Evolutionary conservation across 2,888 invertebrate species (phyloP).

Genomic region (Lasioglossum zephyrum): DNA sequence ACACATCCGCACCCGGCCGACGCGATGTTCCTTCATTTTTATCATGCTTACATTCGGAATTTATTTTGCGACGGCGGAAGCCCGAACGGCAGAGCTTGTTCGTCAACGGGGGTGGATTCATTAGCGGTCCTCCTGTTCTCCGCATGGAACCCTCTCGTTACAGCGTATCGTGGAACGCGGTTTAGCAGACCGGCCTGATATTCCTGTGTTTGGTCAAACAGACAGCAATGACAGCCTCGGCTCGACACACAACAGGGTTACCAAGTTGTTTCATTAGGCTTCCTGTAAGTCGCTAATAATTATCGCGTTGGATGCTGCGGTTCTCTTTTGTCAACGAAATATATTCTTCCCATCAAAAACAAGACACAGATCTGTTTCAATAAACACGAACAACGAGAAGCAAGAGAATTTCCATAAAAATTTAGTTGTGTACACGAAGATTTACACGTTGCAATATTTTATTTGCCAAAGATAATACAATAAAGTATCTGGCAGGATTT

Average conservation of each 20-base stretch:
- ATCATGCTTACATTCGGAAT: constrained; percentile 40
- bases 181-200: constrained; percentile 70
- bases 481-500: too few species aligned
- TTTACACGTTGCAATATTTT: neutral
- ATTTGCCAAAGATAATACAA: too few species aligned
- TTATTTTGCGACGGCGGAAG: constrained; percentile 32
- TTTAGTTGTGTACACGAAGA: too few species aligned
- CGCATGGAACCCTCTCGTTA: constrained; percentile 54
- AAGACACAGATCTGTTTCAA: neutral
- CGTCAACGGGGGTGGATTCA: constrained; percentile 67
- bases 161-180: constrained; percentile 65
- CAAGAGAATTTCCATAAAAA: neutral
- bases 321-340: neutral
- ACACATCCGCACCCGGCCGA: neutral
- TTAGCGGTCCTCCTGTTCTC: constrained; percentile 73
- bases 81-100: constrained; percentile 22
- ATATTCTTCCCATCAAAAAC: neutral
- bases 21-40: constrained; percentile 34
- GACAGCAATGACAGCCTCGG: constrained; percentile 71
- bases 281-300: constrained; percentile 66
- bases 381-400: neutral
- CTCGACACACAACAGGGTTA: constrained; percentile 52
- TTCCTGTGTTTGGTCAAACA: constrained; percentile 78
- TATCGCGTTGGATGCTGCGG: constrained; percentile 52
- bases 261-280: constrained; percentile 73